Evolutionary conservation across 2,888 invertebrate genomes (phyloP), one percentile per base, ranked within the genome.

Genomic region (Perdita meconis): DNA sequence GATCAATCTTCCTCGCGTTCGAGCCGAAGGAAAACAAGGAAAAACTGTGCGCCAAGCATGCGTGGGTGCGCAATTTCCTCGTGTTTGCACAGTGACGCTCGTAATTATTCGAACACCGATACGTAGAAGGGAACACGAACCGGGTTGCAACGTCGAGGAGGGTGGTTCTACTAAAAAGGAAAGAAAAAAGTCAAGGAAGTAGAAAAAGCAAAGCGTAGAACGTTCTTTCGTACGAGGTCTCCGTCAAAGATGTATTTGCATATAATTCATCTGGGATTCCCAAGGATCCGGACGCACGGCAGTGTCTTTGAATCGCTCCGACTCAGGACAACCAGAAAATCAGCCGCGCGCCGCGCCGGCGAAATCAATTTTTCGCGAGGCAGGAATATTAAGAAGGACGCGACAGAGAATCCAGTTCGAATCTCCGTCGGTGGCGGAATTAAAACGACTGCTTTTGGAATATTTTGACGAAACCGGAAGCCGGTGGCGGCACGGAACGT

Each of bases 1-100:
- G 57, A 75, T 55, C 59, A 65, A 71, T 75, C 64, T 73, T 61
- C 68, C 16, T 68, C 44, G 60, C 66, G 34, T 71, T 70, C 24
- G 55, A 75, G 34, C 22, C 47, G 26, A 22, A 22, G 38, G 55
- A 65, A 59, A 69, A 64, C 8, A 51, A 24, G 19, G 34, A 26
- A 42, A 57, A 59, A 24, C 19, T 13, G 16, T 36, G 13, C n/a
- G n/a, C 51, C 36, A 42, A 51, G 42, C 59, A 44, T 38, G 57
- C 63, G 73, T 34, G 40, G 40, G 47, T n/a, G 60, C 38, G 55
- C 36, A 34, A 53, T 60, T 38, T 55, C 42, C 60, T 55, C 61
- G 34, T n/a, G 61, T 19, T 66, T 36, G 26, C 24, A 19, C 16
- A 38, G 38, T n/a, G n/a, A 12, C 44, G 22, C 13, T 30, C 64